phyloP scores from a whole-genome alignment of 2,113 vertebrate genomes.

The Morone saxatilis region DNA sequence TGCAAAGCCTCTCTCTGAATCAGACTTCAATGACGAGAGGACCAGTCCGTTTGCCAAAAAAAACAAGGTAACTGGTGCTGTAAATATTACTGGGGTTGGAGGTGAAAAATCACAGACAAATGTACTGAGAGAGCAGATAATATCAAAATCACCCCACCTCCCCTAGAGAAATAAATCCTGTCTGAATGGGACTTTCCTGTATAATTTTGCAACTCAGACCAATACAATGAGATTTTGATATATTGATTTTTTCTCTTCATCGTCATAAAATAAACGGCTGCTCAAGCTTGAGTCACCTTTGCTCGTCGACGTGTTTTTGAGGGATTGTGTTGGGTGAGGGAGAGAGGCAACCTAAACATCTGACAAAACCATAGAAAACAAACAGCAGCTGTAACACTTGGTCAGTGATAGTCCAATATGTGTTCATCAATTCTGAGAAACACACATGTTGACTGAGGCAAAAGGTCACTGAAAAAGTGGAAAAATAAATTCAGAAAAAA shows the following conservation, averaged over 20 bases:
- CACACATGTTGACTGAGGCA: slow-evolving; percentile 12
- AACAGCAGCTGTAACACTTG: not conserved
- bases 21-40: too few relatives aligned
- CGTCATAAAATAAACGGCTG: not conserved
- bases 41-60: too few relatives aligned
- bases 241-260: not conserved
- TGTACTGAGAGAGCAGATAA: too few relatives aligned
- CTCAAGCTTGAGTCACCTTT: not conserved
- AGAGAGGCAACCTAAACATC: not conserved
- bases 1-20: too few relatives aligned
- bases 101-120: too few relatives aligned
- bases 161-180: not conserved
- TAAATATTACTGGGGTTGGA: too few relatives aligned
- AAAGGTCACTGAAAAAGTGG: slow-evolving; percentile 19
- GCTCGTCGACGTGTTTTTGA: not conserved
- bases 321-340: not conserved
- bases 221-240: not conserved
- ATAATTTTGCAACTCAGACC: not conserved
- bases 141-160: too few relatives aligned
- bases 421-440: slow-evolving; percentile 17
- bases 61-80: too few relatives aligned
- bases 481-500: slow-evolving; percentile 37
- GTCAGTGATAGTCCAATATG: not conserved
- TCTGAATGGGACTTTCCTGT: not conserved
- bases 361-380: not conserved